Percentiles rank a stretch among this genome's conserved stretches.
These are phyloP conservation scores for Amniataba percoides DNA, from an alignment of 2,797 vertebrate species.

Conservation along the genomic window DNA sequence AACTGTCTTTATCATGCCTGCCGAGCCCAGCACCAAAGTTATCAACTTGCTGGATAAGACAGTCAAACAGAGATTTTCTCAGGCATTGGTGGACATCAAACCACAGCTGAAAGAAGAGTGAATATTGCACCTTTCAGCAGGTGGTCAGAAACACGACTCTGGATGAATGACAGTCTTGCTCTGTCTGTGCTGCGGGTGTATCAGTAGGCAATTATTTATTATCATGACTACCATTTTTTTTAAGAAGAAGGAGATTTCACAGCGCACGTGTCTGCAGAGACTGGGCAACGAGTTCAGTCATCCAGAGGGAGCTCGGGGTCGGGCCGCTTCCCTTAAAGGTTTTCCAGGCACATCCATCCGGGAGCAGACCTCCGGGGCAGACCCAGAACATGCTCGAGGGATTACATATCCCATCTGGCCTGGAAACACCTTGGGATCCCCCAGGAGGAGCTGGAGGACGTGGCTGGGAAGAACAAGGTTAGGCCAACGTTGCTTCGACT, in stretches of 20 bases:
- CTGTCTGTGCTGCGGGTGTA: background rate
- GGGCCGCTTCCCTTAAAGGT: background rate
- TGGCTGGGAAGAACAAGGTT: background rate
- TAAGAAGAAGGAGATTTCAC: background rate
- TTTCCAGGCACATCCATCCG: conserved; percentile 27
- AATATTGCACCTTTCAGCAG: background rate
- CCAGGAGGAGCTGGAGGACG: conserved; percentile 13
- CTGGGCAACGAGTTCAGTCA: background rate
- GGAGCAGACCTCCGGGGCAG: conserved; percentile 21
- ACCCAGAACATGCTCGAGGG: conserved; percentile 26
- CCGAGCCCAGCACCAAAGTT: background rate
- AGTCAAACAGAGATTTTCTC: background rate
- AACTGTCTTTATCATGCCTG: background rate
- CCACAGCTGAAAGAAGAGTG: background rate
- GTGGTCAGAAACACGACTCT: too few species aligned
- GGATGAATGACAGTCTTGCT: background rate
- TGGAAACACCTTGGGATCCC: conserved; percentile 8
- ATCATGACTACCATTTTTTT: background rate
- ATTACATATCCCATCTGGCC: conserved; percentile 35
- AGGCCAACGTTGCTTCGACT: background rate
- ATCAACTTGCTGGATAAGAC: background rate
- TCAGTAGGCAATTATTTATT: background rate
- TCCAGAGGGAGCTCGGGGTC: background rate
- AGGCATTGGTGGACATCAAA: background rate
- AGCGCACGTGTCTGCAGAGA: background rate